These are phyloP conservation scores for Mactromeris polynyma DNA, from an alignment of 2,888 invertebrate genomes.

Conservation along the genomic window DNA sequence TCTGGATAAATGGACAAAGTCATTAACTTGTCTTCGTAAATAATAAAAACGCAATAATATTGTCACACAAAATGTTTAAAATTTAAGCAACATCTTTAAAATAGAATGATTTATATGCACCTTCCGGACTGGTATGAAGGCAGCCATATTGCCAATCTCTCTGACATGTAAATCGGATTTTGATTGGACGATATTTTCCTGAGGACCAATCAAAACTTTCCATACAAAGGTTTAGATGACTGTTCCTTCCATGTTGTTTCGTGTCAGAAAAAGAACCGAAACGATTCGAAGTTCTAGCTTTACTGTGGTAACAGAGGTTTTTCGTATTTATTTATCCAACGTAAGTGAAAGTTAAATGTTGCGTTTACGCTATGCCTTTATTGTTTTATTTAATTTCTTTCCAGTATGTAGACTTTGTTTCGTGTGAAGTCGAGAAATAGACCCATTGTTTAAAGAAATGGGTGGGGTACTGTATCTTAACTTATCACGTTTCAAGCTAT, in stretches of 20 bases:
- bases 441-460: neutral
- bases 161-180: conserved; percentile 26
- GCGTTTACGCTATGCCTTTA: neutral
- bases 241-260: conserved; percentile 70
- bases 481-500: neutral
- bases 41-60: neutral
- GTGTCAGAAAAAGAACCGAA: conserved; percentile 60
- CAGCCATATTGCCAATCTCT: conserved; percentile 23
- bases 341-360: neutral
- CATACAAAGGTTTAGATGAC: conserved; percentile 24
- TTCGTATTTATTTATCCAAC: neutral
- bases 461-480: conserved; percentile 19
- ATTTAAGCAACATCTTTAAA: neutral
- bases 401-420: neutral
- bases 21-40: neutral
- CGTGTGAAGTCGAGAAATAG: neutral
- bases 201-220: conserved; percentile 47
- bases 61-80: neutral
- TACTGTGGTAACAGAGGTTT: neutral
- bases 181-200: conserved; percentile 53
- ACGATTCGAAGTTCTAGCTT: neutral
- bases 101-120: neutral
- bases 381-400: neutral
- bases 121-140: conserved; percentile 17
- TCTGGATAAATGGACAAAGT: neutral